These are phyloP conservation scores for Erethizon dorsatum DNA, from an alignment of 2,797 vertebrate species.

Conservation along the genomic window DNA sequence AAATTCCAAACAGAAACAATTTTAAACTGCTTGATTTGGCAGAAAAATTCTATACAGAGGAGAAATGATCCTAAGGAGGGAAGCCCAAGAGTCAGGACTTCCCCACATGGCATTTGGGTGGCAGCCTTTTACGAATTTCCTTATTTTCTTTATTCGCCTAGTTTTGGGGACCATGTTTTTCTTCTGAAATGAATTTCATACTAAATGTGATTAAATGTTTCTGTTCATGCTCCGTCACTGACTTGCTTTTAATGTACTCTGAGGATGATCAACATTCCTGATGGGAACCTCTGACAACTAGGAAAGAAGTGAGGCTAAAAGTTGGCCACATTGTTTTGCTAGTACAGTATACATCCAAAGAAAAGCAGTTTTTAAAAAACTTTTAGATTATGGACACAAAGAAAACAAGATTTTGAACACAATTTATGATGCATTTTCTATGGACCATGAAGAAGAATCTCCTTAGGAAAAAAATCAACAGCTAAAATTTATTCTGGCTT, in stretches of 20 bases:
- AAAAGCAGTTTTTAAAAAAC: not conserved
- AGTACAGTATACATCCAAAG: not conserved
- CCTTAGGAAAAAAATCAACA: constrained; percentile 44
- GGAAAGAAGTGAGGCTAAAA: not conserved
- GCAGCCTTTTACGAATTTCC: not conserved
- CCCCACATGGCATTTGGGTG: rapidly evolving
- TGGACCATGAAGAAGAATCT: not conserved
- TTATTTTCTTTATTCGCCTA: not conserved
- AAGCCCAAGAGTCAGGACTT: not conserved
- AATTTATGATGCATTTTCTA: not conserved
- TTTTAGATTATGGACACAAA: not conserved
- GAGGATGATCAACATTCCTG: not conserved
- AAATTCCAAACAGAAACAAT: not conserved
- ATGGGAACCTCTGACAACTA: not conserved
- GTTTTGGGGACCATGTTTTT: not conserved
- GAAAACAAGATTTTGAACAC: not conserved
- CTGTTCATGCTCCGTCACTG: not conserved
- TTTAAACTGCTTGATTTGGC: not conserved
- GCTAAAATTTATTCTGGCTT: constrained; percentile 39
- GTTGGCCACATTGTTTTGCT: not conserved
- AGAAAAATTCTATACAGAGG: not conserved
- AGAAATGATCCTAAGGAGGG: not conserved
- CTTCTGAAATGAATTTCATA: constrained; percentile 40
- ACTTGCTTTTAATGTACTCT: not conserved
- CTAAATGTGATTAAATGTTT: not conserved